Conservation (phyloP, 1,140 invertebrate species). For the Onthophagus taurus region DNA sequence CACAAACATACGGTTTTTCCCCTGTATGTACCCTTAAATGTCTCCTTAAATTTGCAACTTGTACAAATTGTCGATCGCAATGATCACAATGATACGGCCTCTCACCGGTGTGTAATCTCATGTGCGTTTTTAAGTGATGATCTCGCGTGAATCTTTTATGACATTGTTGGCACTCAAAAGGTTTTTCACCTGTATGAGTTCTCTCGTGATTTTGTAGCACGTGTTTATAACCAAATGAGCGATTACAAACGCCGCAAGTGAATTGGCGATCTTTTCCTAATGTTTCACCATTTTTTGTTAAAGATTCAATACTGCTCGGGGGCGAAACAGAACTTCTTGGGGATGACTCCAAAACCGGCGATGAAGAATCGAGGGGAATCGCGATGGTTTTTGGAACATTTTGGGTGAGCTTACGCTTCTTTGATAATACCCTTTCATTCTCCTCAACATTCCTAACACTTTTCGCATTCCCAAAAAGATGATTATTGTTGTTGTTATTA, state of each 20-base stretch:
- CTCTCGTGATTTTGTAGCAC: conserved; percentile 93
- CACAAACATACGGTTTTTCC: conserved; percentile 87
- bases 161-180: conserved; percentile 91
- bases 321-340: conserved; percentile 44
- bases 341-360: too few relatives aligned
- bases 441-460: too few relatives aligned
- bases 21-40: conserved; percentile 93
- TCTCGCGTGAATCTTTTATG: conserved; percentile 93
- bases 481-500: too few relatives aligned
- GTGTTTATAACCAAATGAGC: conserved; percentile 87
- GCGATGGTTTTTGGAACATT: too few relatives aligned
- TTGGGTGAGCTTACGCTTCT: too few relatives aligned
- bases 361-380: too few relatives aligned
- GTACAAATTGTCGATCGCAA: conserved; percentile 86
- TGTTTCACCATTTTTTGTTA: conserved; percentile 43
- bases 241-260: conserved; percentile 75
- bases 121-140: conserved; percentile 89
- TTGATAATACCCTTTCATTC: too few relatives aligned
- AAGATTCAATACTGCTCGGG: conserved; percentile 38
- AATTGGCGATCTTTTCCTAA: conserved; percentile 63
- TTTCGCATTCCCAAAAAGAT: too few relatives aligned
- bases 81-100: conserved; percentile 87
- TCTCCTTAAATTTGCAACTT: conserved; percentile 86
- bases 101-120: conserved; percentile 86
- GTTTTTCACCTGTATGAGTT: conserved; percentile 94